These are phyloP conservation scores for Diplazon laetatorius DNA, from an alignment of 2,888 invertebrate species.

Conservation along the genomic window DNA sequence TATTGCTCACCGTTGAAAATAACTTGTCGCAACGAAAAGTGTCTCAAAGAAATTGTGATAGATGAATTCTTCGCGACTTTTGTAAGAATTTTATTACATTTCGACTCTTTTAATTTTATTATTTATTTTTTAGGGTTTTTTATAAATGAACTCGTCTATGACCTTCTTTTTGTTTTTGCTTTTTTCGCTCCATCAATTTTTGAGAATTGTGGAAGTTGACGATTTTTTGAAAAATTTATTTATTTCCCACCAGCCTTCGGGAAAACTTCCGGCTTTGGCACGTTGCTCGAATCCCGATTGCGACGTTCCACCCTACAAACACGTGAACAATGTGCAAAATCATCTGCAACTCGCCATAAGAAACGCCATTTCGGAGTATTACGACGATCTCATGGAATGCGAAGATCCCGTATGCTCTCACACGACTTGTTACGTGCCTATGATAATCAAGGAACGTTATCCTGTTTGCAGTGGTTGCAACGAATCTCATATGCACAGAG, in stretches of 20 bases:
- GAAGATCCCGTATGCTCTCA: conserved; percentile 94
- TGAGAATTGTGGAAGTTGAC: not conserved
- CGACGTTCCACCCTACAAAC: conserved; percentile 86
- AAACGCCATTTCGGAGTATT: conserved; percentile 88
- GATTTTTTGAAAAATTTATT: too few species aligned
- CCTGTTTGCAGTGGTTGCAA: conserved; percentile 91
- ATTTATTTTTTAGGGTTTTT: conserved; percentile 9
- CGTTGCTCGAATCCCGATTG: conserved; percentile 90
- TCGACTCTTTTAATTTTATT: too few species aligned
- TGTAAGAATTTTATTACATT: conserved; percentile 72
- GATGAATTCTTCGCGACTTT: conserved; percentile 80
- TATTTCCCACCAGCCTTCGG: conserved; percentile 75
- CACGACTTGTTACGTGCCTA: conserved; percentile 87
- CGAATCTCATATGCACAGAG: conserved; percentile 89
- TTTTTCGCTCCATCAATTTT: not conserved
- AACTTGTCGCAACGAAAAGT: conserved; percentile 82
- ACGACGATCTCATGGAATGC: conserved; percentile 92
- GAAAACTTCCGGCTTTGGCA: conserved; percentile 85
- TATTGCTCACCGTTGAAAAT: conserved; percentile 88
- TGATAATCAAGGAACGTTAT: conserved; percentile 84
- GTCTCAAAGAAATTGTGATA: conserved; percentile 82
- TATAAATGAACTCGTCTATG: too few species aligned
- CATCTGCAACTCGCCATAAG: conserved; percentile 88
- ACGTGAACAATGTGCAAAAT: conserved; percentile 89
- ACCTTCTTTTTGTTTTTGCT: too few species aligned